Base-by-base conservation (phyloP, 2,888 invertebrate species). In the Chaitophorus viminalis region DNA sequence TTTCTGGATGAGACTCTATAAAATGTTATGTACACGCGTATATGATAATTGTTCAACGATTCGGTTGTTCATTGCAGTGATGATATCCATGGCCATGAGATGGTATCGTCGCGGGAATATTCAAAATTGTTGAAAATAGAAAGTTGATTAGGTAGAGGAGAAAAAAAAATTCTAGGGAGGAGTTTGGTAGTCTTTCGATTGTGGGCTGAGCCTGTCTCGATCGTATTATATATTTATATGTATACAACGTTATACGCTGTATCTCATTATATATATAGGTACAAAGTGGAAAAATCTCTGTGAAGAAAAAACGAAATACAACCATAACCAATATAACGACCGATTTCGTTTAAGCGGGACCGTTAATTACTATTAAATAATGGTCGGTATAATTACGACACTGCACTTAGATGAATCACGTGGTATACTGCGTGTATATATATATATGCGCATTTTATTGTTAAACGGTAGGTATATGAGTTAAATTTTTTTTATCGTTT, bases 321-420 rank as follows among this genome's bases (percentile, higher is more conserved):
- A 72, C 52, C 54, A 72, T 82, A 82, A 82, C 82, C 82, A 72
- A 82, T 82, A 82, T 82, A 82, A 72, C 72, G 72, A 82, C 33
- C 72, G 33, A 82, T 82, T 82, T 82, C 84, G 77, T 85, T 85
- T 68, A 84, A 46, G 46, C 76, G 25, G 76, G 31, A 46, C 76
- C 76, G 84, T 46, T 85, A 85, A 85, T 85, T 85, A 85, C 84
- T 85, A 76, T 84, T 84, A 76, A 84, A 84, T 84, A 84, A 84
- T 65, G 76, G 76, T 31, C 25, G 76, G 76, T 36, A 83, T 76
- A 76, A 84, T 84, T 76, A 84, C 84, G 65, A 84, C 74, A 60
- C 60, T 29, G 60, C 33, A 39, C 33, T 21, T 29, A 60, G 74
- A 83, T 84, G 84, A 84, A 84, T 84, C 65, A 76, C 46, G 74